Evolutionary conservation across 2,888 invertebrate genomes (phyloP).

Genomic region (Amorpha juglandis): DNA sequence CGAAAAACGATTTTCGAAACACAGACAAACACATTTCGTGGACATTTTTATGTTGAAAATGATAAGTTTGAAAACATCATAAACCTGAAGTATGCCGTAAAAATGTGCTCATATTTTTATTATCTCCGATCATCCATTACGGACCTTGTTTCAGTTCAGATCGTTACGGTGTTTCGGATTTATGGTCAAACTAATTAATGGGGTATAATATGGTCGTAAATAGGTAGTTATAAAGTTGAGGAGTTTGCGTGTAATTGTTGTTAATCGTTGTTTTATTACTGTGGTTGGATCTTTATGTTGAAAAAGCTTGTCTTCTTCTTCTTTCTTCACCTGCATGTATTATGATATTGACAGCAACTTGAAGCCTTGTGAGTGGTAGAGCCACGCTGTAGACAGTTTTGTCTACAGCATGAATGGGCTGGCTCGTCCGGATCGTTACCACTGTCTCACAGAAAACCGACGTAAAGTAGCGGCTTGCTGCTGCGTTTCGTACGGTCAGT

Average conservation of each 20-base stretch:
- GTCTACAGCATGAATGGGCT: too few relatives aligned
- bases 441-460: too few relatives aligned
- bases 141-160: slow-evolving; percentile 47
- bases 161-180: slow-evolving; percentile 30
- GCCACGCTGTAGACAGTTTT: too few relatives aligned
- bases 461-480: too few relatives aligned
- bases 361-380: too few relatives aligned
- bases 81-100: slow-evolving; percentile 61
- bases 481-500: too few relatives aligned
- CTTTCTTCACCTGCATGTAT: background rate
- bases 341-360: too few relatives aligned
- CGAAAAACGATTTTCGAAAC: background rate
- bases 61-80: slow-evolving; percentile 68
- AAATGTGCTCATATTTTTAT: slow-evolving; percentile 59
- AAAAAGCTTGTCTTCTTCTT: background rate
- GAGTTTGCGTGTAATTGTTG: background rate
- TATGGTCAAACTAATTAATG: slow-evolving; percentile 30
- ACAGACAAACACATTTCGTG: slow-evolving; percentile 39
- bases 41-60: slow-evolving; percentile 67
- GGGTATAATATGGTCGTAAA: slow-evolving; percentile 1
- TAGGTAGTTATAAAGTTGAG: background rate
- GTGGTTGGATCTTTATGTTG: background rate
- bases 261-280: background rate
- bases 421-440: too few relatives aligned
- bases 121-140: slow-evolving; percentile 55